Evolutionary conservation across 2,113 vertebrate genomes (phyloP).

Genomic region (Seriola rivoliana): DNA sequence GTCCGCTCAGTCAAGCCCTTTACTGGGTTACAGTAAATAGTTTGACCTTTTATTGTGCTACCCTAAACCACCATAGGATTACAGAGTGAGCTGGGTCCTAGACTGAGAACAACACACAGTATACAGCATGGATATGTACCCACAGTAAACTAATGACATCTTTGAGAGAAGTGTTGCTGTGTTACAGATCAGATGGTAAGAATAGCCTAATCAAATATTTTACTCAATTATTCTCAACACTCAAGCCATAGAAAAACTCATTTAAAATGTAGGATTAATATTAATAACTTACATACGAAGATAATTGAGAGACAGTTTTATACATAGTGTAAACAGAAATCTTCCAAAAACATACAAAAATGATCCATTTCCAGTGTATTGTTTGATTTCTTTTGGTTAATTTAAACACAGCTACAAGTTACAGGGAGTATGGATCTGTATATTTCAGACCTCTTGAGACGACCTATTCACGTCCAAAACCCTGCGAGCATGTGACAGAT

Average conservation of each 20-base stretch:
- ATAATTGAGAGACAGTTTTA: neutral
- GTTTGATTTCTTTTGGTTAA: neutral
- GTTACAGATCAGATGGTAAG: neutral
- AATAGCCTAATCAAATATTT: neutral
- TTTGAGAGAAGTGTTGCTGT: neutral
- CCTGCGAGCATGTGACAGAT: constrained; percentile 36
- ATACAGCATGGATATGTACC: neutral
- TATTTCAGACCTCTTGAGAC: neutral
- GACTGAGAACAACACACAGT: neutral
- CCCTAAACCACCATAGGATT: constrained; percentile 2
- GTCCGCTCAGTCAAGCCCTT: neutral
- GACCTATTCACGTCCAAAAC: constrained; percentile 12
- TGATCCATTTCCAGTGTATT: neutral
- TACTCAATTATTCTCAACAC: neutral
- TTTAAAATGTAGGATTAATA: neutral
- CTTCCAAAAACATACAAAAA: neutral
- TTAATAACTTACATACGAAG: neutral
- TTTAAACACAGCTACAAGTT: neutral
- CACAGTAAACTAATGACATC: neutral
- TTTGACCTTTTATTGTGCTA: constrained; percentile 34
- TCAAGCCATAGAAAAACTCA: neutral
- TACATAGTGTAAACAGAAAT: neutral
- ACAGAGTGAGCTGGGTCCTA: neutral
- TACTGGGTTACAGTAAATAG: neutral
- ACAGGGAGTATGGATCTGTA: neutral